Percentiles rank a stretch among this genome's conserved stretches.
phyloP scores from a whole-genome alignment of 2,888 invertebrate genomes.

The Gibbula magus region DNA sequence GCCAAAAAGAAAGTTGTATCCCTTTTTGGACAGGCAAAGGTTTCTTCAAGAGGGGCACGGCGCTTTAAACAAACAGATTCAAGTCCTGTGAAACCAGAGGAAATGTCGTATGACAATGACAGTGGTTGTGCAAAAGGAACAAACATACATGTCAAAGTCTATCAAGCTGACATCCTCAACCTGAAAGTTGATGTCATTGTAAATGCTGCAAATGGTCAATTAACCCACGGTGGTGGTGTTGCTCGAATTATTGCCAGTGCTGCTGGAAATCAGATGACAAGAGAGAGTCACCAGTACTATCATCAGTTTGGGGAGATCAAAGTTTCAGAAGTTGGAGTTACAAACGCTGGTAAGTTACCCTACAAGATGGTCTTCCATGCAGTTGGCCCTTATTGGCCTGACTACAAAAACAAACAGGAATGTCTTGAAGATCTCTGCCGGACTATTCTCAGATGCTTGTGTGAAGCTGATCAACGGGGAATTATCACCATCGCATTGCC shows the following conservation, averaged over 20 bases:
- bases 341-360: constrained; percentile 37
- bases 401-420: constrained; percentile 40
- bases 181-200: constrained; percentile 55
- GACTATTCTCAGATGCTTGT: constrained; percentile 45
- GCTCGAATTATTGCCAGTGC: constrained; percentile 52
- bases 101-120: too few species aligned
- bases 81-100: too few species aligned
- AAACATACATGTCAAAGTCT: neutral
- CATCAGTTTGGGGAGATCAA: neutral
- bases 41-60: too few species aligned
- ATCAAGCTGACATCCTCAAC: constrained; percentile 49
- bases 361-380: constrained; percentile 42
- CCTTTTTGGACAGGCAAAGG: too few species aligned
- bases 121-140: neutral
- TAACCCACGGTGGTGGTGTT: constrained; percentile 58
- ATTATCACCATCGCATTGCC: constrained; percentile 45
- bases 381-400: constrained; percentile 46
- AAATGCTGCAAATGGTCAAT: constrained; percentile 57
- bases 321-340: constrained; percentile 31
- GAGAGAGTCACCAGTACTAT: neutral
- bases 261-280: constrained; percentile 26
- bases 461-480: constrained; percentile 25
- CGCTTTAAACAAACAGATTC: too few species aligned
- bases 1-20: too few species aligned
- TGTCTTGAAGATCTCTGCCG: constrained; percentile 43